Evolutionary conservation across 2,888 invertebrate genomes (phyloP).

Genomic region (Aphrophora alni): DNA sequence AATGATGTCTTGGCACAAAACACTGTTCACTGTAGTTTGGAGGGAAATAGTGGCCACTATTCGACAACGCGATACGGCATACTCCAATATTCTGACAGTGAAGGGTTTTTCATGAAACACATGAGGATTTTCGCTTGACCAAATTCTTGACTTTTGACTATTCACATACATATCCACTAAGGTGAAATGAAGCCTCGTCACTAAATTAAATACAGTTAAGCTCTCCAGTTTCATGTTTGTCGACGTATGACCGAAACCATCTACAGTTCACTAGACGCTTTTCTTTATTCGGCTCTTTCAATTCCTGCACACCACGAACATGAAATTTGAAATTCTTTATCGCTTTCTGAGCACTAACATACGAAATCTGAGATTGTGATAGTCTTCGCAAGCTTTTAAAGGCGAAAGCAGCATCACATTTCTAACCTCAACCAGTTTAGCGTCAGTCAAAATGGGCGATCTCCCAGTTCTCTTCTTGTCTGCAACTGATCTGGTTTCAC

Average conservation of each 20-base stretch:
- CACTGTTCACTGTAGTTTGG: slow-evolving; percentile 1
- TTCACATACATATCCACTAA: too few relatives aligned
- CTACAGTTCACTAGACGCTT: not conserved
- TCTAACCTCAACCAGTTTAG: slow-evolving; percentile 14
- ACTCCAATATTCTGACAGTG: too few relatives aligned
- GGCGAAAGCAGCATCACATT: slow-evolving; percentile 2
- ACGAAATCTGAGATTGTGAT: not conserved
- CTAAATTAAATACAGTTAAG: too few relatives aligned
- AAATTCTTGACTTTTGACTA: too few relatives aligned
- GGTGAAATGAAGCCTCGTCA: too few relatives aligned
- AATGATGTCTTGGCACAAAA: slow-evolving; percentile 18
- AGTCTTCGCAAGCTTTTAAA: slow-evolving; percentile 14
- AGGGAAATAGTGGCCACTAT: slow-evolving; percentile 28
- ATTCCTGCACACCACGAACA: not conserved
- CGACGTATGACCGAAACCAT: not conserved
- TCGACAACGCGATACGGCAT: too few relatives aligned
- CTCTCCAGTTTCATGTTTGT: not conserved
- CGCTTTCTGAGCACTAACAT: slow-evolving; percentile 5
- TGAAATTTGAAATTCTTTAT: not conserved
- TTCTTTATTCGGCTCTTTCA: slow-evolving; percentile 2
- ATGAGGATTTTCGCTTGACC: too few relatives aligned
- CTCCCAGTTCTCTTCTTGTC: slow-evolving; percentile 21
- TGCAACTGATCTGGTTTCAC: slow-evolving; percentile 11
- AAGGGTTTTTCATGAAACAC: too few relatives aligned
- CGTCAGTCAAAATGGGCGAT: slow-evolving; percentile 4